These are phyloP conservation scores for Varecia variegata DNA, from an alignment of 2,797 vertebrate species.

Conservation along the genomic window DNA sequence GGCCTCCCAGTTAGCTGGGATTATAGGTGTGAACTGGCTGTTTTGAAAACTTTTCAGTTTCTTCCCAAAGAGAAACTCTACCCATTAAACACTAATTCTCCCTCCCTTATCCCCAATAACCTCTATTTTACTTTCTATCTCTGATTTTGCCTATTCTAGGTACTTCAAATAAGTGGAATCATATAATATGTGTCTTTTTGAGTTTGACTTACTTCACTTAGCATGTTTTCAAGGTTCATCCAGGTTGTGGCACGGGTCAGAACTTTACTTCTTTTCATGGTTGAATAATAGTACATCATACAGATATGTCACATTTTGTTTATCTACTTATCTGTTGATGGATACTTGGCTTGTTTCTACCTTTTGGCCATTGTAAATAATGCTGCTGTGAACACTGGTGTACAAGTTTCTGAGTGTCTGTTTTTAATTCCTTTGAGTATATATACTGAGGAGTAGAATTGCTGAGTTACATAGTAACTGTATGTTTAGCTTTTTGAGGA, in stretches of 20 bases:
- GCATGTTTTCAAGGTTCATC: too few relatives aligned
- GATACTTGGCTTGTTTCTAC: background rate
- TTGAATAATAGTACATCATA: rapidly evolving
- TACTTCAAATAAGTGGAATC: background rate
- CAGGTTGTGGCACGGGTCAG: background rate
- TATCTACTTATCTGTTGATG: background rate
- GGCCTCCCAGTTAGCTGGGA: background rate
- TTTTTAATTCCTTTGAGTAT: background rate
- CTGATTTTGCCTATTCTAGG: background rate
- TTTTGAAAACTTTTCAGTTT: background rate
- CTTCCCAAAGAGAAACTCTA: background rate
- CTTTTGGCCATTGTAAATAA: background rate
- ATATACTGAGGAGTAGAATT: background rate
- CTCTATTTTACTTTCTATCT: background rate
- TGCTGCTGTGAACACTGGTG: background rate
- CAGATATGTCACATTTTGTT: too few relatives aligned
- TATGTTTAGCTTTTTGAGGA: background rate
- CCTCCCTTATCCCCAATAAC: background rate
- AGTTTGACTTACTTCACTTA: background rate
- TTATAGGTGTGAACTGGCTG: background rate
- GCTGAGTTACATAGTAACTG: background rate
- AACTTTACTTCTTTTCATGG: rapidly evolving
- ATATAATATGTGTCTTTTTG: background rate
- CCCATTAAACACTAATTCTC: background rate
- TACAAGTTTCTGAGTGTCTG: background rate